Percentiles rank a stretch among this genome's conserved stretches.
phyloP scores from a whole-genome alignment of 2,888 invertebrate species.

The Trachelus stipa region DNA sequence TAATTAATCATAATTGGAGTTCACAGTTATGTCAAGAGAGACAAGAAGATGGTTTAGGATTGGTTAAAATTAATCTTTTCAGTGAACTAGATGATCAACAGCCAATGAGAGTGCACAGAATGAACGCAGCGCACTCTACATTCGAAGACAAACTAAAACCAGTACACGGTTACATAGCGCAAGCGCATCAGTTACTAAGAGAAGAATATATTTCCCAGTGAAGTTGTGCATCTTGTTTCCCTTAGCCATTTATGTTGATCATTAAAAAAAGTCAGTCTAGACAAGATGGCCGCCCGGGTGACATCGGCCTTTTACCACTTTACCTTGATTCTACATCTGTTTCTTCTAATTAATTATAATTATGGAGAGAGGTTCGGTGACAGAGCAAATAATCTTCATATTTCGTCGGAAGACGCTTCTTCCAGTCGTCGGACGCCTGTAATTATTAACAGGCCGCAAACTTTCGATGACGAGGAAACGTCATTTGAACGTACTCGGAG shows the following conservation, averaged over 20 bases:
- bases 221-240: slow-evolving; percentile 19
- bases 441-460: slow-evolving; percentile 40
- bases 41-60: neutral
- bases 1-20: neutral
- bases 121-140: neutral
- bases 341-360: slow-evolving; percentile 48
- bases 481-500: slow-evolving; percentile 52
- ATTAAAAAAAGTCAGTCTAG: slow-evolving; percentile 52
- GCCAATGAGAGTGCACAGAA: neutral
- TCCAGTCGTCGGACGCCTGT: slow-evolving; percentile 31
- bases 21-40: neutral
- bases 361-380: slow-evolving; percentile 50
- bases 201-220: neutral
- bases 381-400: slow-evolving; percentile 43
- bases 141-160: neutral
- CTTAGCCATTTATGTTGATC: neutral
- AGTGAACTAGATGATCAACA: neutral
- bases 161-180: neutral
- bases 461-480: slow-evolving; percentile 40
- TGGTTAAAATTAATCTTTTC: neutral
- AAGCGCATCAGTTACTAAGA: neutral
- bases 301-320: slow-evolving; percentile 53
- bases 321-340: slow-evolving; percentile 47
- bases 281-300: slow-evolving; percentile 63
- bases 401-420: slow-evolving; percentile 33